phyloP scores from a whole-genome alignment of 2,888 invertebrate species.

The Phortica magna region DNA sequence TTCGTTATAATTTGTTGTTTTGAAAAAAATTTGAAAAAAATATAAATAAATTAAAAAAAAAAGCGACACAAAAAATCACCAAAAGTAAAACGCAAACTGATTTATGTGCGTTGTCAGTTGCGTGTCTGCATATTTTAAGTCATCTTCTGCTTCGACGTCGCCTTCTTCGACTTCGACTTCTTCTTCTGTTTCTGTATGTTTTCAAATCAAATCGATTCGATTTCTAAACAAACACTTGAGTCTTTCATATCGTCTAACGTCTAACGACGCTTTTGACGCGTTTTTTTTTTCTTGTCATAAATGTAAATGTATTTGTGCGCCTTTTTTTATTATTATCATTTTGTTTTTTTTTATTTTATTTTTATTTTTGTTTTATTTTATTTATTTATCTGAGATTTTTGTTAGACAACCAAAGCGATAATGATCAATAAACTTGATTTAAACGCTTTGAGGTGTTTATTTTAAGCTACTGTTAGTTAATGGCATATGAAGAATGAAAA shows the following conservation, averaged over 20 bases:
- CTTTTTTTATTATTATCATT: background rate
- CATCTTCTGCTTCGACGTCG: background rate
- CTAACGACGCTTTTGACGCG: background rate
- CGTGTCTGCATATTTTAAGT: constrained; percentile 19
- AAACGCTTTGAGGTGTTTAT: constrained; percentile 31
- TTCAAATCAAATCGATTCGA: constrained; percentile 3
- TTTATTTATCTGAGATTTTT: constrained; percentile 15
- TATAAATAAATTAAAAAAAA: no score
- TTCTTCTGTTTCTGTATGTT: background rate
- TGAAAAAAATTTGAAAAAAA: background rate
- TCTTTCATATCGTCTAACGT: background rate
- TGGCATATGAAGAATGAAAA: constrained; percentile 8
- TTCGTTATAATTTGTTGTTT: no score
- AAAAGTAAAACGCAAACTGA: background rate
- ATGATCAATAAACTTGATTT: constrained; percentile 35
- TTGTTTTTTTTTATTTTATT: background rate
- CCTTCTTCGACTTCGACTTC: background rate
- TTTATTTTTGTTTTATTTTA: background rate
- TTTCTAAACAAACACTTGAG: background rate
- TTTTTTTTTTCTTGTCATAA: background rate
- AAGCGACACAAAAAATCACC: no score
- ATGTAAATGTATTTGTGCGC: background rate
- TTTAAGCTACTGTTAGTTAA: constrained; percentile 33
- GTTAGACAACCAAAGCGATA: constrained; percentile 23
- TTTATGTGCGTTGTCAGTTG: constrained; percentile 1